A percentile compares a stretch with the other conserved stretches of the same genome.
phyloP scores from a whole-genome alignment of 2,797 vertebrate genomes.

The Siniperca obscura region DNA sequence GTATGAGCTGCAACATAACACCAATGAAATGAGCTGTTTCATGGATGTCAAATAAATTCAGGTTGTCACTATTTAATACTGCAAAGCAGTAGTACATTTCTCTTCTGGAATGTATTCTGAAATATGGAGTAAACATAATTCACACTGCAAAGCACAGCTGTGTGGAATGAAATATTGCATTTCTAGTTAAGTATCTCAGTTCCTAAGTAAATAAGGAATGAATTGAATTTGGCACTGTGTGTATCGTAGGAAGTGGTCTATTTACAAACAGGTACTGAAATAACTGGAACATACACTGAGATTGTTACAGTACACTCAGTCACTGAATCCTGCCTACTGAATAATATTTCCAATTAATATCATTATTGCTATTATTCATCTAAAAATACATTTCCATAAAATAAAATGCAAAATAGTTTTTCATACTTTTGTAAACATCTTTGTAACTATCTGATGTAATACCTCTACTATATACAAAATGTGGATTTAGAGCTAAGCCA shows the following conservation, averaged over 20 bases:
- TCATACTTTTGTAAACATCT: conserved; percentile 76
- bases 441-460: conserved; percentile 46
- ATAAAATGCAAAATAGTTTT: conserved; percentile 71
- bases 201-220: conserved; percentile 35
- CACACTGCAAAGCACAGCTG: conserved; percentile 43
- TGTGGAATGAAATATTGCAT: conserved; percentile 49
- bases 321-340: conserved; percentile 40
- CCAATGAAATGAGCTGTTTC: conserved; percentile 40
- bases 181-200: conserved; percentile 38
- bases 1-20: conserved; percentile 60
- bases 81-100: conserved; percentile 44
- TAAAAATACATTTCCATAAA: conserved; percentile 73
- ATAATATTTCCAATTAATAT: conserved; percentile 47
- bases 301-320: conserved; percentile 39
- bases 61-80: conserved; percentile 30
- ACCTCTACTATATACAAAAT: conserved; percentile 65
- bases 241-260: conserved; percentile 33
- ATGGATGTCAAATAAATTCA: conserved; percentile 42
- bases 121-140: conserved; percentile 47
- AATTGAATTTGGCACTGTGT: conserved; percentile 68
- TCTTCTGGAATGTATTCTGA: conserved; percentile 63
- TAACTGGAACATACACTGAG: conserved; percentile 37
- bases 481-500: conserved; percentile 41
- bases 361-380: conserved; percentile 66
- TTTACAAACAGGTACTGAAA: conserved; percentile 59